Conservation (phyloP, 1,140 invertebrate genomes). For the Periplaneta americana region DNA sequence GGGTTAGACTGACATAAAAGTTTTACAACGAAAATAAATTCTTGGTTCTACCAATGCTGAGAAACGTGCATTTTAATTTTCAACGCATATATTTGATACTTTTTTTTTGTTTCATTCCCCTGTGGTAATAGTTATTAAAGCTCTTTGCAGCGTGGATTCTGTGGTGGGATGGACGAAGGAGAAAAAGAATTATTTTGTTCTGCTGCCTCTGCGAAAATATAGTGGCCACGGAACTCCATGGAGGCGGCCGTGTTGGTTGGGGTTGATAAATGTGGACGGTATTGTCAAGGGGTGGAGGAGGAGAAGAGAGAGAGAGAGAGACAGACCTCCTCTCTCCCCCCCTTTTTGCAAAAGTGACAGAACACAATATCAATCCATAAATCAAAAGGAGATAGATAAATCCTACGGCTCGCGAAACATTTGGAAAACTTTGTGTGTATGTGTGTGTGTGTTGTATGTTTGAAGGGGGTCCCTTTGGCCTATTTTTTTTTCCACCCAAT, state of each 20-base stretch:
- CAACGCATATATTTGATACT: not conserved
- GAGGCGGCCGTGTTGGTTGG: not conserved
- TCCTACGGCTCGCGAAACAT: not conserved
- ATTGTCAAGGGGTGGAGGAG: not conserved
- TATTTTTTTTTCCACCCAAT: not conserved
- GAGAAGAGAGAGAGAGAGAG: not conserved
- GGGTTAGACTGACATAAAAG: not conserved
- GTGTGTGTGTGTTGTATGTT: not conserved
- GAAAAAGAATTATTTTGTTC: slow-evolving; percentile 6
- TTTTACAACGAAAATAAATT: not conserved
- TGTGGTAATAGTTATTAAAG: not conserved
- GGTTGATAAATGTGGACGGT: slow-evolving; percentile 12
- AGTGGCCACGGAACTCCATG: not conserved
- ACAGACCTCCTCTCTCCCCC: not conserved
- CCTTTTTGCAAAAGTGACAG: slow-evolving; percentile 27
- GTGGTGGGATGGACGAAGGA: not conserved
- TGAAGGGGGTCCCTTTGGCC: not conserved
- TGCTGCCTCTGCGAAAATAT: not conserved
- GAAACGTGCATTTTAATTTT: not conserved
- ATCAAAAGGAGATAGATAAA: slow-evolving; percentile 33
- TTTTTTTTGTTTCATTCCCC: not conserved
- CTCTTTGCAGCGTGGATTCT: not conserved
- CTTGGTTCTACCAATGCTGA: too few relatives aligned
- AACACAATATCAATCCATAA: slow-evolving; percentile 34
- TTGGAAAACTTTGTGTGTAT: not conserved